Evolutionary conservation across 2,888 invertebrate species (phyloP).

Genomic region (Dendrolimus pini): DNA sequence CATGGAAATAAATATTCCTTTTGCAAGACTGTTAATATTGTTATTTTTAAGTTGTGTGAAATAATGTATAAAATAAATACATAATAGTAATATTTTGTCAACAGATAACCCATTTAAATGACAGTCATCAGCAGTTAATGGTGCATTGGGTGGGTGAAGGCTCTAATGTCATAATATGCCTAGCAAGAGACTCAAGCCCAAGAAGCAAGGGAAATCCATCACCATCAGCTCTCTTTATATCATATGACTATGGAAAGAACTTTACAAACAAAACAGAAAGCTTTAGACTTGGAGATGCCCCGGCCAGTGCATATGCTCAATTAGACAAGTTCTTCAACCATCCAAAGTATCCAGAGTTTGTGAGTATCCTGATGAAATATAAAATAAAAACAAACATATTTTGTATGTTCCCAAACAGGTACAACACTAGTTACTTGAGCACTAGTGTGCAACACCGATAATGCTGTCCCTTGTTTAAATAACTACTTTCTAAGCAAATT

Average conservation of each 20-base stretch:
- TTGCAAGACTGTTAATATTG: no score
- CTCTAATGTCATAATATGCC: conserved; percentile 90
- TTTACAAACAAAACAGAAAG: conserved; percentile 84
- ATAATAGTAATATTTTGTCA: no score
- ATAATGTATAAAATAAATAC: no score
- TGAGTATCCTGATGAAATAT: conserved; percentile 68
- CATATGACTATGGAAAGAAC: conserved; percentile 89
- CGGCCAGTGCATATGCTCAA: conserved; percentile 78
- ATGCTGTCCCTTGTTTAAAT: no score
- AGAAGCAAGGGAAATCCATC: conserved; percentile 73
- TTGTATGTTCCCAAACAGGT: no score
- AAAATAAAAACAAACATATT: not conserved
- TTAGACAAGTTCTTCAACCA: conserved; percentile 92
- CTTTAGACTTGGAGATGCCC: conserved; percentile 75
- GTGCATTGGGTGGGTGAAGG: conserved; percentile 95
- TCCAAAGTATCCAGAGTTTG: conserved; percentile 86
- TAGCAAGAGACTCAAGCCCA: conserved; percentile 84
- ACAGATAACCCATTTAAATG: conserved; percentile 87
- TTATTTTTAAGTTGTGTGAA: no score
- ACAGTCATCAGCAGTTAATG: conserved; percentile 92
- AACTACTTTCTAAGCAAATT: no score
- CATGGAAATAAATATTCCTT: no score
- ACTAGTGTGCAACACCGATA: no score
- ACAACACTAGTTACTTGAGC: no score
- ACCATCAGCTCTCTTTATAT: conserved; percentile 89